A percentile compares a stretch with the other conserved stretches of the same genome.
These are phyloP conservation scores for Sipunculus nudus DNA, from an alignment of 2,888 invertebrate genomes.

Conservation along the genomic window DNA sequence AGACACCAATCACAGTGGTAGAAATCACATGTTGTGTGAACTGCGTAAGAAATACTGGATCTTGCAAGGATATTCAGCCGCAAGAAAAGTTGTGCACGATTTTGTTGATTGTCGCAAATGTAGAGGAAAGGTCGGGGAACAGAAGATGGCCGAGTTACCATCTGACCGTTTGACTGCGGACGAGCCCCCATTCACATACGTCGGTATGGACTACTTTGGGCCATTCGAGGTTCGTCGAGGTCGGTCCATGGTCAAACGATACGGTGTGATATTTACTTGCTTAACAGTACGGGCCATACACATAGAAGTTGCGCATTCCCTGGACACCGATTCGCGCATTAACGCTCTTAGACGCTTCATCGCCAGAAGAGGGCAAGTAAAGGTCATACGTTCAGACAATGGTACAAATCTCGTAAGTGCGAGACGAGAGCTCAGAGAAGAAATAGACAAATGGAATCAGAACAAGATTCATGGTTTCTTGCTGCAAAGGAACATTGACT, in stretches of 20 bases:
- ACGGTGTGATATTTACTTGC: not conserved
- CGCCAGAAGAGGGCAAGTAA: not conserved
- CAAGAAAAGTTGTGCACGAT: too few species aligned
- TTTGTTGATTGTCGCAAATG: too few species aligned
- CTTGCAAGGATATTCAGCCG: too few species aligned
- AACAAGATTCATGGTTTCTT: not conserved
- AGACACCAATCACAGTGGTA: not conserved
- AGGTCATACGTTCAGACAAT: slow-evolving; percentile 4
- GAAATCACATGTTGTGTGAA: not conserved
- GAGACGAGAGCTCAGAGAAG: not conserved
- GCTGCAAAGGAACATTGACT: not conserved
- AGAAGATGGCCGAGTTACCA: slow-evolving; percentile 3
- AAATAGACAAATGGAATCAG: not conserved
- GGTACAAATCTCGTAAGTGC: not conserved
- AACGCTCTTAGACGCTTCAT: slow-evolving; percentile 7
- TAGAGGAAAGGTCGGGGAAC: too few species aligned
- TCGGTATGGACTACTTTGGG: slow-evolving; percentile 1
- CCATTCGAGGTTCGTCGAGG: not conserved
- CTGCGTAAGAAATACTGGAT: not conserved
- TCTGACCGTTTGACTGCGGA: not conserved
- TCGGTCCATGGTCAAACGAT: not conserved
- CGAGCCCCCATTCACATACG: not conserved
- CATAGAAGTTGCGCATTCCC: not conserved
- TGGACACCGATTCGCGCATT: slow-evolving; percentile 5
- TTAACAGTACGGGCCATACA: slow-evolving; percentile 5